Conservation (phyloP, 1,140 invertebrate species). For the Drosophila nannoptera region DNA sequence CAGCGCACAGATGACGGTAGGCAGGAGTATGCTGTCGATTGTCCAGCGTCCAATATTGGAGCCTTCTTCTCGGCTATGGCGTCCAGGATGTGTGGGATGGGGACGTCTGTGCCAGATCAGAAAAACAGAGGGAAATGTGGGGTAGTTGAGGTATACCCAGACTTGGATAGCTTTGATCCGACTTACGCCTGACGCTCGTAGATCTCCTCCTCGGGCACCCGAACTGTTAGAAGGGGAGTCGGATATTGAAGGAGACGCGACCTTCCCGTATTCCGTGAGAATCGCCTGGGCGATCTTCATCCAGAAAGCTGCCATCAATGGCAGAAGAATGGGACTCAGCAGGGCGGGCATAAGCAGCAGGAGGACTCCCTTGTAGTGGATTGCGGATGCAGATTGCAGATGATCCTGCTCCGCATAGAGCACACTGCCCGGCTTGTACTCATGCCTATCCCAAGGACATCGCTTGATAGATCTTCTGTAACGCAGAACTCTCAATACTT, state of each 20-base stretch:
- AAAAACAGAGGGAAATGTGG: background rate
- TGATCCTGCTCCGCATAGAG: slow-evolving; percentile 37
- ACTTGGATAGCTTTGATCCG: background rate
- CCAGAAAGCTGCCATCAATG: slow-evolving; percentile 39
- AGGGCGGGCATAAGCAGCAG: slow-evolving; percentile 39
- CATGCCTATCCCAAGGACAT: background rate
- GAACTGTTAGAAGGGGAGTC: background rate
- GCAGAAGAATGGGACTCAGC: slow-evolving; percentile 36
- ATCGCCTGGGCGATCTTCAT: slow-evolving; percentile 54
- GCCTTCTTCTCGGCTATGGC: slow-evolving; percentile 10
- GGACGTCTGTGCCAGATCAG: slow-evolving; percentile 10
- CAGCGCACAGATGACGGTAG: slow-evolving; percentile 11
- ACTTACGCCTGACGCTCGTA: slow-evolving; percentile 55
- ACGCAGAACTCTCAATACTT: background rate
- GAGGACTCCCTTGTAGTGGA: slow-evolving; percentile 55
- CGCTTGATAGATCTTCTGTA: no score
- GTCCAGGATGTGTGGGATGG: slow-evolving; percentile 41
- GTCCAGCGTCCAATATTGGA: slow-evolving; percentile 30
- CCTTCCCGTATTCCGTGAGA: slow-evolving; percentile 30
- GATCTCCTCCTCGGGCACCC: slow-evolving; percentile 19
- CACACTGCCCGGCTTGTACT: slow-evolving; percentile 47
- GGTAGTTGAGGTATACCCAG: background rate
- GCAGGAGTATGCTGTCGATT: background rate
- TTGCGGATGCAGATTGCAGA: slow-evolving; percentile 45
- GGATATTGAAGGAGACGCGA: background rate